A percentile compares a stretch with the other conserved stretches of the same genome.
phyloP scores from a whole-genome alignment of 1,140 invertebrate species.

The Phenacoccus solenopsis region DNA sequence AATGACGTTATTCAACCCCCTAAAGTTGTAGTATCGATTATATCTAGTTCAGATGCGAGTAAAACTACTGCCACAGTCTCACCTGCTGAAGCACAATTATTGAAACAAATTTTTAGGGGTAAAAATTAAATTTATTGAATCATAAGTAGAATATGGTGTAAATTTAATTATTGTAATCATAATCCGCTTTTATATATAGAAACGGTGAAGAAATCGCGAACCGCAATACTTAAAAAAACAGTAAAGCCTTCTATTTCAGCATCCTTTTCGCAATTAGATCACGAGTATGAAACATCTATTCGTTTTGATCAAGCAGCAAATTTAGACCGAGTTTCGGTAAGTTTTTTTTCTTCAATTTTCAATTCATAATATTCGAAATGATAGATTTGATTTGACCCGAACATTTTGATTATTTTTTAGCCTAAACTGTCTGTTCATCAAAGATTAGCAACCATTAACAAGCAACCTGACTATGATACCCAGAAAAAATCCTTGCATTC shows the following conservation, averaged over 20 bases:
- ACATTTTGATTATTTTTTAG: too few species aligned
- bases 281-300: slow-evolving; percentile 6
- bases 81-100: background rate
- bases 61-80: background rate
- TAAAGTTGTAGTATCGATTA: background rate
- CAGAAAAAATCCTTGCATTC: background rate
- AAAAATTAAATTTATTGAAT: background rate
- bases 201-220: background rate
- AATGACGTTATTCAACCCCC: background rate
- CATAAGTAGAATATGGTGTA: too few species aligned
- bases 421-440: too few species aligned
- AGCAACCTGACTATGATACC: too few species aligned
- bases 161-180: background rate
- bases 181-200: background rate
- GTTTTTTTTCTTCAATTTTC: too few species aligned
- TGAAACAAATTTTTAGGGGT: background rate
- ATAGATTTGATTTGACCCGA: too few species aligned
- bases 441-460: too few species aligned
- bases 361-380: too few species aligned
- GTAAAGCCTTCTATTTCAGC: background rate
- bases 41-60: background rate
- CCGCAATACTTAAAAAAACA: background rate
- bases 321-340: too few species aligned
- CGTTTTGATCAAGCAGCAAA: too few species aligned
- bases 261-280: background rate